Base-by-base conservation (phyloP, 2,797 vertebrate genomes). In the Poecilia gillii region DNA sequence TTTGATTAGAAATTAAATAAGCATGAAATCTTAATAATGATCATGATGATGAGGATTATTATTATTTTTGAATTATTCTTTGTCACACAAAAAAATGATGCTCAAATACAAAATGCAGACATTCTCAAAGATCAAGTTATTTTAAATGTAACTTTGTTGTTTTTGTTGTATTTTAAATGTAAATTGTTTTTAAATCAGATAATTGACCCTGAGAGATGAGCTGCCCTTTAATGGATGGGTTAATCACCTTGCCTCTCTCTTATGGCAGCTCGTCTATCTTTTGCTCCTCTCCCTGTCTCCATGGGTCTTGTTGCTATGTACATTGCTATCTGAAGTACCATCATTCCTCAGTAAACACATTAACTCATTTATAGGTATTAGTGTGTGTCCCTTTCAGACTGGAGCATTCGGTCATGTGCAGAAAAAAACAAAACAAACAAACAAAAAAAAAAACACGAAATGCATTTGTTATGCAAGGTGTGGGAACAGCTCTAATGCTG, bases 291-390 rank as follows among this genome's bases (percentile, higher is more conserved):
- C 73, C 68, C 36, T 77, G 66, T 83, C 78, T 87, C 89, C 68
- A 70, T 66, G 71, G 70, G 28, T 87, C 72, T 80, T 84, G 85
- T 90, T 91, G 85, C 84, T 89, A 91, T 82, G 83, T 90, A 81
- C 83, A 75, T 74, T 89, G 72, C 70, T 41, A 78, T 88, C 81
- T 77, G 66, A 73, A 80, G 74, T 74, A 16, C 57, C 78, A 88
- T 92, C 83, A 77, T 80, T 92, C 89, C 75, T 88, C 78, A 53
- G 85, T 90, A 92, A 90, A 91, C 88, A 92, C 88, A 90, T 91
- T 82, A 90, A 87, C 85, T 78, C 82, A 87, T 91, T 89, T 86
- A 87, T 87, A 81, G 88, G 73, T 78, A 90, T 92, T 91, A 89
- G 89, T 89, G 84, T 85, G 87, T 85, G 84, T 85, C 89, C 76